These are phyloP conservation scores for Porites australiensis DNA, from an alignment of 64 coral and sea anemone species.

Conservation along the genomic window DNA sequence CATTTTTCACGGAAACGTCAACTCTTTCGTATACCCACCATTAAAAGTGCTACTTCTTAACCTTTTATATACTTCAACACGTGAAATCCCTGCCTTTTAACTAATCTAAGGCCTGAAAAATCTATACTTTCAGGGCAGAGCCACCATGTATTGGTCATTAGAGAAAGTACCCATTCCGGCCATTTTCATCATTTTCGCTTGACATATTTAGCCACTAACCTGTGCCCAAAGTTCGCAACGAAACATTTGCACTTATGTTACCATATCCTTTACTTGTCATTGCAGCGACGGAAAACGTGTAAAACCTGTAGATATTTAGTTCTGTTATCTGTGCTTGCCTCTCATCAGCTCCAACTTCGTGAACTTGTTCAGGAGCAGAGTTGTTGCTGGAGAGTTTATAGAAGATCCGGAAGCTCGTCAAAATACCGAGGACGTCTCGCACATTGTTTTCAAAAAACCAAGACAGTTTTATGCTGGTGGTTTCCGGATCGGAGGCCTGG, in stretches of 20 bases:
- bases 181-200: too few relatives aligned
- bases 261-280: constrained; percentile 51
- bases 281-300: constrained; percentile 65
- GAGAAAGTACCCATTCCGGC: too few relatives aligned
- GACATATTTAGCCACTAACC: background rate
- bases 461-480: constrained; percentile 25
- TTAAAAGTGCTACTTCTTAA: too few relatives aligned
- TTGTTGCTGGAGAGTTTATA: constrained; percentile 29
- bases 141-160: too few relatives aligned
- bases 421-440: constrained; percentile 66
- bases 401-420: constrained; percentile 55
- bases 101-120: too few relatives aligned
- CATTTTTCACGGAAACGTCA: too few relatives aligned
- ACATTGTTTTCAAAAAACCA: constrained; percentile 72
- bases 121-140: too few relatives aligned
- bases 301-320: constrained; percentile 61
- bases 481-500: constrained; percentile 12
- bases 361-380: background rate
- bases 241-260: constrained; percentile 30
- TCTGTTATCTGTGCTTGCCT: background rate
- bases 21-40: too few relatives aligned
- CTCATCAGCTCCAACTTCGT: background rate
- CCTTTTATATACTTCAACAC: too few relatives aligned
- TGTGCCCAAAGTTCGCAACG: constrained; percentile 14
- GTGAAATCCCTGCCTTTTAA: too few relatives aligned